Conservation (phyloP, 2,888 invertebrate genomes). For the Yponomeuta malinellus region DNA sequence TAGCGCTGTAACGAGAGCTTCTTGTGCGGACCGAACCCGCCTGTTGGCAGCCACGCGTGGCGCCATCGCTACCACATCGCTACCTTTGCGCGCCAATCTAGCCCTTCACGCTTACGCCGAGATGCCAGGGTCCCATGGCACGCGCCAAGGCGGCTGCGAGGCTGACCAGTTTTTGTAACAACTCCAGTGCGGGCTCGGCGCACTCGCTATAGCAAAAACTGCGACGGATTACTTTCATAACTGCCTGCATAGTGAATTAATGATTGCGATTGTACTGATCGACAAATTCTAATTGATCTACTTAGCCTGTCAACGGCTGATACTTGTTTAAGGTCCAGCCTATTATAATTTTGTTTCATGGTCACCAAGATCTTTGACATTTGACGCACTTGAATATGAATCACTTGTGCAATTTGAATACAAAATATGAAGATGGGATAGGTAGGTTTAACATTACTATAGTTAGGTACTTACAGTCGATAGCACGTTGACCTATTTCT, state of each 20-base stretch:
- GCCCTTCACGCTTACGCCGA: not conserved
- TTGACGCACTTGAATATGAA: too few species aligned
- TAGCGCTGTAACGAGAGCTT: not conserved
- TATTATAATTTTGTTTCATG: too few species aligned
- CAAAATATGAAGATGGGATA: too few species aligned
- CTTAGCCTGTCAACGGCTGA: too few species aligned
- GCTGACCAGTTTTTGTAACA: constrained; percentile 3
- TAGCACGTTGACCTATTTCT: too few species aligned
- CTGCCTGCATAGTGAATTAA: not conserved
- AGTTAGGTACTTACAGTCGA: too few species aligned
- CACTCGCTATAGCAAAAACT: not conserved
- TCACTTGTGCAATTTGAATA: too few species aligned
- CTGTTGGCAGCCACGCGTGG: not conserved
- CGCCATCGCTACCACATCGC: not conserved
- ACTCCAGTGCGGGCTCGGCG: not conserved
- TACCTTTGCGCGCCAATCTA: not conserved
- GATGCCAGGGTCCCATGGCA: not conserved
- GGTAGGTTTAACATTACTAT: too few species aligned
- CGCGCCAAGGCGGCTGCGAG: constrained; percentile 1
- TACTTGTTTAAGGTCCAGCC: too few species aligned
- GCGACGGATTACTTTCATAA: not conserved
- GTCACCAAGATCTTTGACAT: too few species aligned
- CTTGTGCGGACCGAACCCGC: not conserved
- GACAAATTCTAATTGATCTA: too few species aligned
- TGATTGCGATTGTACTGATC: not conserved